Evolutionary conservation across 2,888 invertebrate genomes (phyloP).

Genomic region (Drosophila kokeensis): DNA sequence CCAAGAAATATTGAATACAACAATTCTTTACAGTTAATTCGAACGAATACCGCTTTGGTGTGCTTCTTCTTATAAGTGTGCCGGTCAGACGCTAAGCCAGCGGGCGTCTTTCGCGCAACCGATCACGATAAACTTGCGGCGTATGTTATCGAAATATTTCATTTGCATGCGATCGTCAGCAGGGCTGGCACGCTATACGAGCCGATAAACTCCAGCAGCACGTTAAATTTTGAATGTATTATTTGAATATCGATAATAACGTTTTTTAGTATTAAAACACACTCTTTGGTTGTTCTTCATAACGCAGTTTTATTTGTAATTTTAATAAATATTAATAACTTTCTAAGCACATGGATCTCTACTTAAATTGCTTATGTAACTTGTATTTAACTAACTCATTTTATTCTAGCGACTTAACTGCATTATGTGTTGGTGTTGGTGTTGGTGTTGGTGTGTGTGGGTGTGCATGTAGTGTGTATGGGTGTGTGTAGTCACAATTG

Average conservation of each 20-base stretch:
- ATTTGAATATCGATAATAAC: background rate
- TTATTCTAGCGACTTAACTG: constrained; percentile 65
- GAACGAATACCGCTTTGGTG: constrained; percentile 60
- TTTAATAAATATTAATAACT: constrained; percentile 77
- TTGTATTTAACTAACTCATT: constrained; percentile 63
- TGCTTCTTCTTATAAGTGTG: constrained; percentile 44
- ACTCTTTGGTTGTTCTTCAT: constrained; percentile 52
- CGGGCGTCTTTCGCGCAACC: constrained; percentile 12
- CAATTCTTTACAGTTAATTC: constrained; percentile 56
- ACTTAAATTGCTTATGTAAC: constrained; percentile 78
- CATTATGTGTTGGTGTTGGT: constrained; percentile 38
- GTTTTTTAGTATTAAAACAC: constrained; percentile 1
- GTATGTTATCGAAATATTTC: constrained; percentile 13
- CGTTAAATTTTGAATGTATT: background rate
- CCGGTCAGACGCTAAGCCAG: background rate
- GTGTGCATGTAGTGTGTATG: constrained; percentile 3
- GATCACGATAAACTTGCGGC: constrained; percentile 28
- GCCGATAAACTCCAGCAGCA: background rate
- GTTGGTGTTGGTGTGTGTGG: constrained; percentile 4
- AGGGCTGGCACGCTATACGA: constrained; percentile 8
- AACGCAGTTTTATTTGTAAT: constrained; percentile 75
- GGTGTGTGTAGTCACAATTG: constrained; percentile 35
- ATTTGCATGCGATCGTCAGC: constrained; percentile 1
- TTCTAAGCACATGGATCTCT: constrained; percentile 81
- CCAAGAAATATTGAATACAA: constrained; percentile 18